A percentile compares a stretch with the other conserved stretches of the same genome.
These are phyloP conservation scores for Chelmon rostratus DNA, from an alignment of 2,797 vertebrate genomes.

Conservation along the genomic window DNA sequence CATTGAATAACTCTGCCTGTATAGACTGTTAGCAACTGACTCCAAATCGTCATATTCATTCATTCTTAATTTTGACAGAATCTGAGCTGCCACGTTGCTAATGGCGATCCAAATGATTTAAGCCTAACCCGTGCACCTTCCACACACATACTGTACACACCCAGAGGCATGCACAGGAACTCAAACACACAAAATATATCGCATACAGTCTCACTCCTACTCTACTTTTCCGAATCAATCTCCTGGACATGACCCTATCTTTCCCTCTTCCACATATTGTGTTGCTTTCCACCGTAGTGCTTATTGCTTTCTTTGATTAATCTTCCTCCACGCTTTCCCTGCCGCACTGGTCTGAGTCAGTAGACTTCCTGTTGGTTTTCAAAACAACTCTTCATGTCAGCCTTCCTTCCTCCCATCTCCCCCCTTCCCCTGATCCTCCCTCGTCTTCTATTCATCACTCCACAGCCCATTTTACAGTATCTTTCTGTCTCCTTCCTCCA, in stretches of 20 bases:
- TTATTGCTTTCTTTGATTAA: constrained; percentile 84
- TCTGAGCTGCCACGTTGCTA: constrained; percentile 26
- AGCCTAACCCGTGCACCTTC: constrained; percentile 1
- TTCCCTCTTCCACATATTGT: constrained; percentile 75
- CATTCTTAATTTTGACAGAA: constrained; percentile 33
- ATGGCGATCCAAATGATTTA: constrained; percentile 32
- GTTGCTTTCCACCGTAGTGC: constrained; percentile 71
- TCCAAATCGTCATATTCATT: constrained; percentile 57
- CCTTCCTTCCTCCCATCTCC: constrained; percentile 70
- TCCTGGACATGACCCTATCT: constrained; percentile 68
- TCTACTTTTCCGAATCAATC: constrained; percentile 63
- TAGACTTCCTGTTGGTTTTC: constrained; percentile 82
- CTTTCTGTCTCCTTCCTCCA: constrained; percentile 77
- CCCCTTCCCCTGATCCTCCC: constrained; percentile 63
- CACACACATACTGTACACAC: constrained; percentile 23
- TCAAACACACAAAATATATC: constrained; percentile 40
- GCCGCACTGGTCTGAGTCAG: constrained; percentile 74
- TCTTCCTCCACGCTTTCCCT: constrained; percentile 71
- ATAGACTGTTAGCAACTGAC: constrained; percentile 33
- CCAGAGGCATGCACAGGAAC: constrained; percentile 31
- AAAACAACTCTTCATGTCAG: constrained; percentile 82
- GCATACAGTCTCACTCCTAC: constrained; percentile 33
- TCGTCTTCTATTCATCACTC: constrained; percentile 80
- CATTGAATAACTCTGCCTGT: constrained; percentile 14
- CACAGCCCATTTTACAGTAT: constrained; percentile 80